Evolutionary conservation across 92 coral and sea anemone genomes (phyloP).

Genomic region (Umimayanthus kanabou): DNA sequence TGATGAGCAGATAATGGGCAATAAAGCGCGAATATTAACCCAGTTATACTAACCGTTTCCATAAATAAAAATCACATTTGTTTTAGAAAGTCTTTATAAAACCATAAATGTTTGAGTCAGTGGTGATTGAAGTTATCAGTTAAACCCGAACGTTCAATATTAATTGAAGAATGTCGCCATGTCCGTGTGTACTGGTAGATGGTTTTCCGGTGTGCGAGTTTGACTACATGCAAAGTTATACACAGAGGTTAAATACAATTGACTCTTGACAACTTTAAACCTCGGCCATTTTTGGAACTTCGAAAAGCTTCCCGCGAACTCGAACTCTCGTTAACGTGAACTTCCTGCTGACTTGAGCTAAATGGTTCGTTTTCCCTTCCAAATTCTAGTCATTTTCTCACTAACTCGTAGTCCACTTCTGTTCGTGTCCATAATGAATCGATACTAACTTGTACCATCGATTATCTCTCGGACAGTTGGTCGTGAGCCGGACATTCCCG

Average conservation of each 20-base stretch:
- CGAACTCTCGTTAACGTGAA: too few species aligned
- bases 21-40: background rate
- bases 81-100: too few species aligned
- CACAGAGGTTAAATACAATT: too few species aligned
- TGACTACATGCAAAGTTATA: too few species aligned
- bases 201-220: too few species aligned
- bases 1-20: background rate
- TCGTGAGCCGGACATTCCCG: conserved; percentile 93
- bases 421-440: background rate
- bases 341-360: too few species aligned
- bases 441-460: background rate
- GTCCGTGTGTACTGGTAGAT: background rate
- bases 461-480: conserved; percentile 59
- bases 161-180: background rate
- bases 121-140: too few species aligned
- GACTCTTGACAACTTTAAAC: too few species aligned
- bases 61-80: background rate
- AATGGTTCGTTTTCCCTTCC: too few species aligned
- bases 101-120: background rate
- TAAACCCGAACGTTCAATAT: background rate
- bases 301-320: too few species aligned
- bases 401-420: background rate
- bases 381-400: too few species aligned
- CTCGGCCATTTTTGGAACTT: too few species aligned
- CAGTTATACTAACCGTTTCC: background rate